phyloP scores from a whole-genome alignment of 2,113 vertebrate genomes.

The Lonchura striata region DNA sequence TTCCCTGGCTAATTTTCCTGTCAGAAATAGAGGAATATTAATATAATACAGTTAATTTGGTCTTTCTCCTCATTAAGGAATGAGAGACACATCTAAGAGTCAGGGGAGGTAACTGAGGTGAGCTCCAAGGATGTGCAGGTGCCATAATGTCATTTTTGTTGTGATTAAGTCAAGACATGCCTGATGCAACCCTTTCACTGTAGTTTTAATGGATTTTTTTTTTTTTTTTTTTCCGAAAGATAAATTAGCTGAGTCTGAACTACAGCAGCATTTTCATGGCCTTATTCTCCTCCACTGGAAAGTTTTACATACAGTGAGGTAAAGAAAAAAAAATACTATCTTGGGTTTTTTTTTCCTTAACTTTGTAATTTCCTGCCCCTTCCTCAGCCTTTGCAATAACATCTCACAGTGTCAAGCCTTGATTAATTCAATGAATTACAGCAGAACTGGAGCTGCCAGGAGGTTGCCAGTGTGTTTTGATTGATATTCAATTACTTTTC shows the following conservation, averaged over 20 bases:
- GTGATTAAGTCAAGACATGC: background rate
- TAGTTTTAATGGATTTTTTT: background rate
- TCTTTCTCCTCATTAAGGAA: background rate
- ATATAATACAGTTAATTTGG: background rate
- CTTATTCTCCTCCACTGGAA: background rate
- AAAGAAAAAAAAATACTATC: background rate
- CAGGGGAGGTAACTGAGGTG: accelerated
- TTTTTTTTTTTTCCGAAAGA: background rate
- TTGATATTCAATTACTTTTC: conserved; percentile 42
- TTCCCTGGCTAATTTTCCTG: background rate
- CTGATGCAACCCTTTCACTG: background rate
- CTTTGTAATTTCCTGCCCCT: conserved; percentile 49
- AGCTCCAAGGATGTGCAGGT: background rate
- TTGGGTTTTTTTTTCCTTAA: background rate
- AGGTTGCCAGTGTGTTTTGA: background rate
- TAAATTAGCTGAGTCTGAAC: background rate
- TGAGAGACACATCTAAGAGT: background rate
- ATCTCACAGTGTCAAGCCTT: conserved; percentile 19
- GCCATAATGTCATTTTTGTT: background rate
- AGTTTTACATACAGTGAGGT: background rate
- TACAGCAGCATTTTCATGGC: background rate
- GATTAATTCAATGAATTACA: conserved; percentile 56
- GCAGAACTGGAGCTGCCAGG: conserved; percentile 1
- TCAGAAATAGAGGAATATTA: background rate
- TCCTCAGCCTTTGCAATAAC: conserved; percentile 28